Conservation (phyloP, 2,797 vertebrate genomes). For the Silurus lanzhouensis region DNA sequence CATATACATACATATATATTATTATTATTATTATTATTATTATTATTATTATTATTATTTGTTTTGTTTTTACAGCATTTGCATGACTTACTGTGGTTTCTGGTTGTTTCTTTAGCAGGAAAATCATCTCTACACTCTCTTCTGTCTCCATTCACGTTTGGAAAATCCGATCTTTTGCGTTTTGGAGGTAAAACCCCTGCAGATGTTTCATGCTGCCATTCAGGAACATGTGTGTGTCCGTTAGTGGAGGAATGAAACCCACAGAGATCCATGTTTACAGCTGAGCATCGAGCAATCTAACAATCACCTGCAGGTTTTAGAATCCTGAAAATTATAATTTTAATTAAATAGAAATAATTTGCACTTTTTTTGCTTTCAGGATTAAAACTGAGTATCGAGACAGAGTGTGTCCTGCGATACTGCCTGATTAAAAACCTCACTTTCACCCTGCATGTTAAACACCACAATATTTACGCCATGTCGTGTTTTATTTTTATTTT, state of each 20-base stretch:
- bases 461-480: neutral
- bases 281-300: neutral
- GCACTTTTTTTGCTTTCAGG: neutral
- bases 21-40: too few species aligned
- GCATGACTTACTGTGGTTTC: constrained; percentile 37
- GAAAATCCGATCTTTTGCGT: constrained; percentile 52
- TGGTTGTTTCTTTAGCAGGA: constrained; percentile 32
- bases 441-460: neutral
- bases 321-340: neutral
- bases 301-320: neutral
- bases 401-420: neutral
- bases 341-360: neutral
- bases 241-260: constrained; percentile 6
- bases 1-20: too few species aligned
- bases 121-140: neutral
- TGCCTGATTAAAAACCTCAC: constrained; percentile 21
- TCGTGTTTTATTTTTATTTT: neutral
- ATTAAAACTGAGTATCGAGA: constrained; percentile 24
- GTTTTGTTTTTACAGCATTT: neutral
- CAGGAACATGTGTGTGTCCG: neutral
- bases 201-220: neutral
- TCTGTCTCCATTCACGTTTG: constrained; percentile 3
- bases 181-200: constrained; percentile 45
- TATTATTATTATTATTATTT: too few species aligned
- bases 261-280: constrained; percentile 31